Conservation (phyloP, 2,113 vertebrate species). For the Isurus oxyrinchus region DNA sequence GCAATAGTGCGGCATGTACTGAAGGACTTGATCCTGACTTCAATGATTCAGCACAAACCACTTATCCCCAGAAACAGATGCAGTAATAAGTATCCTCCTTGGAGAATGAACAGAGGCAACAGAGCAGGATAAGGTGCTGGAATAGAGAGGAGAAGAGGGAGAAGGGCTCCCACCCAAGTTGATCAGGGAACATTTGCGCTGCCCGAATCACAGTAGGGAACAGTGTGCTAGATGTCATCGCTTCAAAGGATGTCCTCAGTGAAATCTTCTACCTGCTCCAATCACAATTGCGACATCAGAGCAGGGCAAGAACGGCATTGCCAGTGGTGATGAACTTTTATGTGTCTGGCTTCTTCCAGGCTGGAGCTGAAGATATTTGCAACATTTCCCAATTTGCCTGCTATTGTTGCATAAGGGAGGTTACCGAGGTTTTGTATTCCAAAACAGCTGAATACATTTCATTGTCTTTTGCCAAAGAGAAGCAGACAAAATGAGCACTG, state of each 20-base stretch:
- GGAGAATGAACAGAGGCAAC: background rate
- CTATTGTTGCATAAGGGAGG: background rate
- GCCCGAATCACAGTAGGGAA: too few relatives aligned
- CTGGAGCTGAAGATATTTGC: too few relatives aligned
- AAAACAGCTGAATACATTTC: background rate
- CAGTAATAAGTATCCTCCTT: background rate
- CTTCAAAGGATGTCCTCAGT: too few relatives aligned
- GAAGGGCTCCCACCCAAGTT: background rate
- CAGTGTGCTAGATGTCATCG: too few relatives aligned
- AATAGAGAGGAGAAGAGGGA: background rate
- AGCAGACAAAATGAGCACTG: background rate
- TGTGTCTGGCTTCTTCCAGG: too few relatives aligned
- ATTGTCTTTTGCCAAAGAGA: background rate
- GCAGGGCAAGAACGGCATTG: too few relatives aligned
- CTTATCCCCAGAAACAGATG: background rate
- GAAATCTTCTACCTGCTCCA: too few relatives aligned
- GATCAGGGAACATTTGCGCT: too few relatives aligned
- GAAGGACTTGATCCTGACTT: background rate
- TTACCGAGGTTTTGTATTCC: background rate
- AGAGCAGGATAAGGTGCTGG: background rate
- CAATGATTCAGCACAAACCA: background rate
- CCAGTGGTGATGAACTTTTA: too few relatives aligned
- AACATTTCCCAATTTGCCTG: background rate
- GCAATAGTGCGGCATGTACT: background rate
- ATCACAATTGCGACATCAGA: too few relatives aligned